A percentile compares a stretch with the other conserved stretches of the same genome.
phyloP scores from a whole-genome alignment of 2,113 vertebrate genomes.

The Smithornis capensis region DNA sequence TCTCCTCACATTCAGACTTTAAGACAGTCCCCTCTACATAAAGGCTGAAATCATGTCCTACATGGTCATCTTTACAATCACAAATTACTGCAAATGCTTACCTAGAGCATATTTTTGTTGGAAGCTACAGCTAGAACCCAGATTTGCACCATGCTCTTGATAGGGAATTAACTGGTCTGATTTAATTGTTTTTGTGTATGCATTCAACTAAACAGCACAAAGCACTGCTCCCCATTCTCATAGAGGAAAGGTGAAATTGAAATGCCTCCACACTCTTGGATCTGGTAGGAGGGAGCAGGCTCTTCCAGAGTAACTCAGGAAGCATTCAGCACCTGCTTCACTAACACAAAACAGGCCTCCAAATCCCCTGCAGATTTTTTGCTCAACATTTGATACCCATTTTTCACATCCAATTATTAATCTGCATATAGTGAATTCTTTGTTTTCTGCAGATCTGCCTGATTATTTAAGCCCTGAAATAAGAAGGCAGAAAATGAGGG shows the following conservation, averaged over 20 bases:
- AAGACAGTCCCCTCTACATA: neutral
- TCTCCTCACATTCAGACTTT: neutral
- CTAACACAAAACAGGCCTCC: neutral
- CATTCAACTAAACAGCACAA: neutral
- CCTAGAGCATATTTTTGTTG: neutral
- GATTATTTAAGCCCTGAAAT: slow-evolving; percentile 26
- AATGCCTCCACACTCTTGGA: neutral
- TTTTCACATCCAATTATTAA: slow-evolving; percentile 50
- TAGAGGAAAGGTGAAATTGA: neutral
- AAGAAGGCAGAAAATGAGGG: slow-evolving; percentile 41
- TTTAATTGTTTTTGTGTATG: neutral
- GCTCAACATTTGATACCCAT: neutral
- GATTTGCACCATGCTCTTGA: neutral
- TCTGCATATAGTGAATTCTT: slow-evolving; percentile 13
- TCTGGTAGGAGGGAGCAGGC: neutral
- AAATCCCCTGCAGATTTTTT: neutral
- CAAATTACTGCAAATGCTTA: neutral
- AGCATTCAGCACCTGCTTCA: neutral
- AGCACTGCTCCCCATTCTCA: neutral
- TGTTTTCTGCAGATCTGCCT: slow-evolving; percentile 18
- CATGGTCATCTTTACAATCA: no score
- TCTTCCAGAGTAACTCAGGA: neutral
- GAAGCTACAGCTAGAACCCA: neutral
- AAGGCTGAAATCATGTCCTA: neutral
- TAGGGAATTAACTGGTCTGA: neutral